phyloP scores from a whole-genome alignment of 2,888 invertebrate species.

The Flexamia atlantica region DNA sequence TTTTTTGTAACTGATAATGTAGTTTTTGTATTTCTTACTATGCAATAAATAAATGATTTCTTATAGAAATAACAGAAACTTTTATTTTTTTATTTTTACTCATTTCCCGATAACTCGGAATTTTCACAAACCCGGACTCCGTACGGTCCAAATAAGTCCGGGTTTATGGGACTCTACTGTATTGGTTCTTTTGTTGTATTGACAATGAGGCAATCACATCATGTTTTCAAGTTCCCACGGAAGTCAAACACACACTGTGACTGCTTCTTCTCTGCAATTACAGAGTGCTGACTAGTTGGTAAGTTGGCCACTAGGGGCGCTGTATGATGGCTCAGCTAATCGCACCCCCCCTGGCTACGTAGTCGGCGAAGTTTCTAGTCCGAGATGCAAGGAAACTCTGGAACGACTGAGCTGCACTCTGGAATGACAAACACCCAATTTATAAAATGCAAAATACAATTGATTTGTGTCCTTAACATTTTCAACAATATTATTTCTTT shows the following conservation, averaged over 20 bases:
- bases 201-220: background rate
- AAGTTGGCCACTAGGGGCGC: conserved; percentile 15
- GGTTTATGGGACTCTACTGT: too few species aligned
- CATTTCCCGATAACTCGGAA: too few species aligned
- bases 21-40: too few species aligned
- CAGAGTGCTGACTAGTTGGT: conserved; percentile 41
- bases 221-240: conserved; percentile 40
- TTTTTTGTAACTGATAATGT: too few species aligned
- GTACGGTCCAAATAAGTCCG: too few species aligned
- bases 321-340: conserved; percentile 1
- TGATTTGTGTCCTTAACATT: too few species aligned
- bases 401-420: conserved; percentile 86
- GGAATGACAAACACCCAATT: conserved; percentile 72
- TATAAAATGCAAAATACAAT: too few species aligned
- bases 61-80: too few species aligned
- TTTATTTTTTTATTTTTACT: too few species aligned
- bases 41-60: too few species aligned
- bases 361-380: conserved; percentile 66
- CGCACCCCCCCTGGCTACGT: conserved; percentile 36
- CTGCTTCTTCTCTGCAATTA: background rate
- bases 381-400: conserved; percentile 73
- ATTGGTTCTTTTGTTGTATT: background rate
- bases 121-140: too few species aligned
- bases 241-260: conserved; percentile 45
- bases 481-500: too few species aligned